A percentile compares a stretch with the other conserved stretches of the same genome.
Conservation (phyloP, 1,140 invertebrate genomes). For the Lepidurus packardi region DNA sequence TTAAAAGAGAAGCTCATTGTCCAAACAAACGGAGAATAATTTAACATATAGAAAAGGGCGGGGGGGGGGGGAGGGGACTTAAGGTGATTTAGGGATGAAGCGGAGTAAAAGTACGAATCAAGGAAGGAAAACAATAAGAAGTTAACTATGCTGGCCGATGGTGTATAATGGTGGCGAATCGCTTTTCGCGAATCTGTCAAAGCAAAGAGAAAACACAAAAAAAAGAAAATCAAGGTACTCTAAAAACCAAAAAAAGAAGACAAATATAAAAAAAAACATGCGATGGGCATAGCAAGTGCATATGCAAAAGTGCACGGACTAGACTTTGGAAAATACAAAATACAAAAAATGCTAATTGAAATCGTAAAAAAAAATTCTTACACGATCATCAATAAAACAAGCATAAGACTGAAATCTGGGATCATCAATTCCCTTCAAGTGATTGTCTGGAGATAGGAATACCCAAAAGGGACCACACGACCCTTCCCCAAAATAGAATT, state of each 20-base stretch:
- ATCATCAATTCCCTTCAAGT: no score
- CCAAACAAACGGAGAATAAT: not conserved
- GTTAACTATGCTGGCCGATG: slow-evolving; percentile 17
- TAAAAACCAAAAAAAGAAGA: not conserved
- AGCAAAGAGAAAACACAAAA: slow-evolving; percentile 32
- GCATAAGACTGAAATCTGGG: no score
- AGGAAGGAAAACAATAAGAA: slow-evolving; percentile 12
- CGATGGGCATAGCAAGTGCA: slow-evolving; percentile 13
- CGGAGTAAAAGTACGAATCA: slow-evolving; percentile 12
- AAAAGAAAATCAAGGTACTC: slow-evolving; percentile 25
- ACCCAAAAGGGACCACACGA: not conserved
- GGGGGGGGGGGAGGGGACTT: not conserved
- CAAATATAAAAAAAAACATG: not conserved
- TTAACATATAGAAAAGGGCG: not conserved
- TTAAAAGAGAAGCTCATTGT: not conserved
- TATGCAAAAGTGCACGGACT: not conserved
- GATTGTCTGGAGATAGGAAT: no score
- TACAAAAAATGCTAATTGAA: slow-evolving; percentile 13
- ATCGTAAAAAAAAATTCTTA: not conserved
- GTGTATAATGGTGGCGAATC: slow-evolving; percentile 19
- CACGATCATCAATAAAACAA: no score
- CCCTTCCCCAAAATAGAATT: not conserved
- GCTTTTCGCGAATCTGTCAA: slow-evolving; percentile 23
- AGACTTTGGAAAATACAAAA: slow-evolving; percentile 2
- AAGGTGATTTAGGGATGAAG: not conserved